A percentile compares a stretch with the other conserved stretches of the same genome.
Evolutionary conservation across 2,888 invertebrate genomes (phyloP).

Genomic region (Linyphia triangularis): DNA sequence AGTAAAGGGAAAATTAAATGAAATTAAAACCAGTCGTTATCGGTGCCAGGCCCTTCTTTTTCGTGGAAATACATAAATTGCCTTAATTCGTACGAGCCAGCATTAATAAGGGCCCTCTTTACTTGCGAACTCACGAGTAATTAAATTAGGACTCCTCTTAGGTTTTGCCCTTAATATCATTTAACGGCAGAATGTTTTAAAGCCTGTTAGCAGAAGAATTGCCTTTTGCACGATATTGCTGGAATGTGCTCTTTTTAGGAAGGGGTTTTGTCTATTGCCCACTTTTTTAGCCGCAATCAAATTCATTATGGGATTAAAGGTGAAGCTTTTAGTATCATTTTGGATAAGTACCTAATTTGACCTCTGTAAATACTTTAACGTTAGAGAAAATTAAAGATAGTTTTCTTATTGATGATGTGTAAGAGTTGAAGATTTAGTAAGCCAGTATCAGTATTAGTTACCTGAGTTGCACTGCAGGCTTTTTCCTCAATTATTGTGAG

Average conservation of each 20-base stretch:
- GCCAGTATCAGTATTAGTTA: background rate
- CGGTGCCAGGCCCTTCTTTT: slow-evolving; percentile 30
- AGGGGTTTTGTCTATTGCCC: background rate
- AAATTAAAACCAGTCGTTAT: slow-evolving; percentile 67
- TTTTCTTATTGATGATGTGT: background rate
- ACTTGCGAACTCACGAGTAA: slow-evolving; percentile 36
- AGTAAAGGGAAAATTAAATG: slow-evolving; percentile 59
- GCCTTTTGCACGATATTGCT: slow-evolving; percentile 3
- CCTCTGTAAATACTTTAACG: slow-evolving; percentile 26
- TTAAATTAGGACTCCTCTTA: slow-evolving; percentile 61
- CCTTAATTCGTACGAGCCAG: slow-evolving; percentile 51
- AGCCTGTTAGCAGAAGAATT: slow-evolving; percentile 34
- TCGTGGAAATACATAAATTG: slow-evolving; percentile 59
- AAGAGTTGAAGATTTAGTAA: background rate
- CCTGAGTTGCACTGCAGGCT: no score
- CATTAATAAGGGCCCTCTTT: slow-evolving; percentile 56
- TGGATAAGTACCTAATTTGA: slow-evolving; percentile 1
- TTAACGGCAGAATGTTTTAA: slow-evolving; percentile 54
- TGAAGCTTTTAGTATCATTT: slow-evolving; percentile 36
- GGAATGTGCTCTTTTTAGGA: slow-evolving; percentile 41
- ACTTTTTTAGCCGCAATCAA: slow-evolving; percentile 6
- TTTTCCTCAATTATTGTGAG: no score
- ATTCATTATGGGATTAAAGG: slow-evolving; percentile 20
- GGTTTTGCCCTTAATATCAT: slow-evolving; percentile 51
- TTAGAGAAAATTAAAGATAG: background rate